A percentile compares a stretch with the other conserved stretches of the same genome.
phyloP scores from a whole-genome alignment of 1,140 invertebrate genomes.

The Stegodyphus dumicola region DNA sequence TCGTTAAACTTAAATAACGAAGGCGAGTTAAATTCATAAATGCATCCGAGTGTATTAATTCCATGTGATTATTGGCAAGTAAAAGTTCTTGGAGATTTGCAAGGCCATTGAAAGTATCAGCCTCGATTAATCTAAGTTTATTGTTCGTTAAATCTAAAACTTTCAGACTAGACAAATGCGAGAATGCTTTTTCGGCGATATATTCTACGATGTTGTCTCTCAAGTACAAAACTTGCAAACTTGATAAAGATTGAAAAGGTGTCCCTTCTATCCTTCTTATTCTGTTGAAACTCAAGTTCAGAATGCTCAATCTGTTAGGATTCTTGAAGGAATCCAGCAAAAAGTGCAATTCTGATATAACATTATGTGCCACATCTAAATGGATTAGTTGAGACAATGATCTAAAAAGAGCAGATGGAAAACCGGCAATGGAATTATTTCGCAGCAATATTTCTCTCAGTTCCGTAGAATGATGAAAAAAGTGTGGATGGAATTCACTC shows the following conservation, averaged over 20 bases:
- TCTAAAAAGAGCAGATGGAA: slow-evolving; percentile 81
- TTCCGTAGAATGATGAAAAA: slow-evolving; percentile 80
- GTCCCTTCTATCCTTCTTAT: slow-evolving; percentile 83
- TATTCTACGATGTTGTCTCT: slow-evolving; percentile 64
- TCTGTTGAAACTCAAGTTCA: slow-evolving; percentile 87
- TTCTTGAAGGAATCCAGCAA: slow-evolving; percentile 86
- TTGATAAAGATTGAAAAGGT: slow-evolving; percentile 74
- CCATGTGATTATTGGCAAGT: slow-evolving; percentile 81
- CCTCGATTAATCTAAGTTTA: slow-evolving; percentile 80
- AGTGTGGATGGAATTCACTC: slow-evolving; percentile 79
- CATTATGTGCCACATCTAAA: slow-evolving; percentile 87
- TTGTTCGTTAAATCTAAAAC: slow-evolving; percentile 83
- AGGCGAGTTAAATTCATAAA: slow-evolving; percentile 65
- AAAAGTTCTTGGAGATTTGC: slow-evolving; percentile 85
- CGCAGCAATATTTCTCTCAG: slow-evolving; percentile 83
- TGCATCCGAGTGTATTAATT: slow-evolving; percentile 64
- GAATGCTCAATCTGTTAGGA: slow-evolving; percentile 83
- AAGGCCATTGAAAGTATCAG: slow-evolving; percentile 84
- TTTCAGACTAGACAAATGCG: slow-evolving; percentile 84
- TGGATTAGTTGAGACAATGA: slow-evolving; percentile 82
- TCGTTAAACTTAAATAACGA: slow-evolving; percentile 65
- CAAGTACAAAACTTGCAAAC: slow-evolving; percentile 63
- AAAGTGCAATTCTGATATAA: slow-evolving; percentile 82
- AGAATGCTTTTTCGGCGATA: slow-evolving; percentile 72
- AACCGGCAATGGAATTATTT: slow-evolving; percentile 82